Conservation (phyloP, 30 jellyfish, hydroid and myxozoan genomes). For the Aurelia sp. region DNA sequence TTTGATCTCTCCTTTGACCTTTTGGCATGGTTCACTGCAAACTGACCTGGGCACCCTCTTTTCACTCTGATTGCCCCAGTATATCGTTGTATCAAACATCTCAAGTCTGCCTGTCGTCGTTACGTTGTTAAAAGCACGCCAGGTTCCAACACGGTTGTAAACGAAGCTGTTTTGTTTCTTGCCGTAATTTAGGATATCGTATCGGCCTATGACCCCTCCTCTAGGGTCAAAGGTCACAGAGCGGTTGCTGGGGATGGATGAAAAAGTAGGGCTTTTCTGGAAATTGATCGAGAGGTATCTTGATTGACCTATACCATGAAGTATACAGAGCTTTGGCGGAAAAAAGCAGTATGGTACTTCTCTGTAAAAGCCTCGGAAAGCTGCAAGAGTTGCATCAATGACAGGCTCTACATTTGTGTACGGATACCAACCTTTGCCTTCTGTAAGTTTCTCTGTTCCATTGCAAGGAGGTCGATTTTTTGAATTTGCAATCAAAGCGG, state of each 20-base stretch:
- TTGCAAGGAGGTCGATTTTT: slow-evolving; percentile 15
- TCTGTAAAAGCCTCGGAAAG: slow-evolving; percentile 1
- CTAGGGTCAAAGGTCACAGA: slow-evolving; percentile 19
- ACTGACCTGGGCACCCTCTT: slow-evolving; percentile 42
- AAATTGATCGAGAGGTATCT: neutral
- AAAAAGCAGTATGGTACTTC: slow-evolving; percentile 11
- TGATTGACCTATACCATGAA: neutral
- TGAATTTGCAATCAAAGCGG: neutral
- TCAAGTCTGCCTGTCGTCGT: slow-evolving; percentile 11
- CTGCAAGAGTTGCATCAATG: slow-evolving; percentile 38
- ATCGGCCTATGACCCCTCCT: slow-evolving; percentile 50
- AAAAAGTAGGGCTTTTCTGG: neutral
- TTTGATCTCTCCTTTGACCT: slow-evolving; percentile 30
- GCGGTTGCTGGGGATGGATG: slow-evolving; percentile 17
- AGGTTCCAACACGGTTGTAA: slow-evolving; percentile 25
- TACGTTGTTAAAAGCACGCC: slow-evolving; percentile 29
- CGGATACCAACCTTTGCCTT: slow-evolving; percentile 40
- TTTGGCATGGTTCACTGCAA: slow-evolving; percentile 64
- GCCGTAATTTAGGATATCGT: slow-evolving; percentile 22
- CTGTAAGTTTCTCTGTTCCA: slow-evolving; percentile 38
- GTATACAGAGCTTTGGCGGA: neutral
- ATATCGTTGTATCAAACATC: slow-evolving; percentile 1
- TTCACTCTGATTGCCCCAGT: slow-evolving; percentile 9
- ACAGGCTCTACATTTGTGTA: slow-evolving; percentile 58
- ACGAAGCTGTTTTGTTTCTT: neutral